Base-by-base conservation (phyloP, 2,888 invertebrate genomes). In the Lasius fuliginosus region DNA sequence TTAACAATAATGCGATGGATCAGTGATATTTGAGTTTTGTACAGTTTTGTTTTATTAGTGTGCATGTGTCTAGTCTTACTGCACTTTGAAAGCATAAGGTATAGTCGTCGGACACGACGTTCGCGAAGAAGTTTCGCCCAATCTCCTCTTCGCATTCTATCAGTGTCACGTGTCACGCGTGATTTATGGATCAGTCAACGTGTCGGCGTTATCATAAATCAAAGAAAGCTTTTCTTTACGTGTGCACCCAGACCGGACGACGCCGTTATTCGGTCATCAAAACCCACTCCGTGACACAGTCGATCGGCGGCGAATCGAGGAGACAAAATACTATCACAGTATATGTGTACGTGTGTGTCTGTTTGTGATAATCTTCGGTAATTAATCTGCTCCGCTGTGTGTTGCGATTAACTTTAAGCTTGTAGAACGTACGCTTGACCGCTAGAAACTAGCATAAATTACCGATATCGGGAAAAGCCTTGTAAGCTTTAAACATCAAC, bases 161-260 rank as follows among this genome's bases (percentile, higher is more conserved):
- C 75, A 75, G 75, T 64, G 75, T 71, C 65, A 56, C 23, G 23
- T 67, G 82, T 56, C 82, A 30, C 60, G 53, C 18, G 73, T 82
- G 82, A 82, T 82, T 82, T 74, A 82, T 82, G 64, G 49, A 65
- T 67, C 67, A 68, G 76, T 67, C 82, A 76, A 58, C 76, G 49
- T 76, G 82, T 83, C 82, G 18, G 30, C 36, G 76, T 36, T 76
- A 76, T 76, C 82, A 76, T 83, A 83, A 83, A 83, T 83, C 82
- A 83, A 65, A 76, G 67, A 64, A 76, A 76, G 12, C 56, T 33
- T 60, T 83, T 76, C 67, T 76, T 60, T 65, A 56, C 53, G 23
- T 65, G 15, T 33, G 11, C 15, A 23, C 12, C n/a, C 30, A 42
- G 33, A 65, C 46, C 67, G 67, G 68, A 75, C 27, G 15, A 65